Evolutionary conservation across 2,888 invertebrate species (phyloP).

Genomic region (Hipparchia sbordonii): DNA sequence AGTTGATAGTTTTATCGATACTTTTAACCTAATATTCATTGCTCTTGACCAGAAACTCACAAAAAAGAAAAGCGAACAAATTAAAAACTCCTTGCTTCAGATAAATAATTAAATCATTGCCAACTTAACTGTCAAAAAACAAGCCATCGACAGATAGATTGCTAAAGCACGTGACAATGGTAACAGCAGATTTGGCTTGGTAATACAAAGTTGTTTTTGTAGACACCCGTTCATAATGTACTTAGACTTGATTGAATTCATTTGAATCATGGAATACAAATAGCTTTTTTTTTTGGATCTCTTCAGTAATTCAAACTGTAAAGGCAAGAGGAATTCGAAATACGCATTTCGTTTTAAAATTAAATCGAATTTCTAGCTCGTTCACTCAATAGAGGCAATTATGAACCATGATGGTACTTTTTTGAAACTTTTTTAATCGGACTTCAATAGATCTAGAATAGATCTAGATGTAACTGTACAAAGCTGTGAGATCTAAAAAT

Average conservation of each 20-base stretch:
- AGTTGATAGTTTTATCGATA: neutral
- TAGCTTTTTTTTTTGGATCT: too few species aligned
- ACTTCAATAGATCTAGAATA: neutral
- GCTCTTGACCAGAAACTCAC: neutral
- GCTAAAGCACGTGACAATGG: too few species aligned
- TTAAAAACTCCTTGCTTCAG: neutral
- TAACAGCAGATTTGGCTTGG: too few species aligned
- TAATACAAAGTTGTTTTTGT: too few species aligned
- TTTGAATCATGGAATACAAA: too few species aligned
- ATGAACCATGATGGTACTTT: neutral
- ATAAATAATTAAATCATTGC: neutral
- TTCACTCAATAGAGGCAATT: slow-evolving; percentile 4
- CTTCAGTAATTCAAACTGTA: neutral
- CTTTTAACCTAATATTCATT: neutral
- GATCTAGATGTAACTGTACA: neutral
- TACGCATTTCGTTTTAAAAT: neutral
- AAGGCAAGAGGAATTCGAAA: neutral
- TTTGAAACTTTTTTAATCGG: neutral
- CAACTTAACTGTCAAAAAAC: too few species aligned
- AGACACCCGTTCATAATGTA: too few species aligned
- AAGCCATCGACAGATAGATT: too few species aligned
- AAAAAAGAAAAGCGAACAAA: neutral
- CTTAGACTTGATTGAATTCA: neutral
- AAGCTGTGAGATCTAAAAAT: neutral
- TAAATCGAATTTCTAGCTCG: neutral